Percentiles rank a stretch among this genome's conserved stretches.
Conservation (phyloP, 2,113 vertebrate genomes). For the Mobula hypostoma region DNA sequence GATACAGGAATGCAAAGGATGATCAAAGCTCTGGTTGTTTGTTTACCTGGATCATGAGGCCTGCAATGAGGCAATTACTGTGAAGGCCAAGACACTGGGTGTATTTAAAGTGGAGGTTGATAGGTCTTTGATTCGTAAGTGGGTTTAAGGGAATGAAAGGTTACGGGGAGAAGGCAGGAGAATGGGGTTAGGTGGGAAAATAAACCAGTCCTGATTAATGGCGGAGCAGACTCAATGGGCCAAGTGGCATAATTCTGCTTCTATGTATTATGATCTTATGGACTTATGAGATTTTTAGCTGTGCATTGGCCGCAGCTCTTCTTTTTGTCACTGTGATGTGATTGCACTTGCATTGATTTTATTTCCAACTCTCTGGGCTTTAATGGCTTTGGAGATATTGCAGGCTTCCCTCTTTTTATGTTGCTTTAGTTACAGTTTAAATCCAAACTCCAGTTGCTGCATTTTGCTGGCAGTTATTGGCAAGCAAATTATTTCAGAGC, state of each 20-base stretch:
- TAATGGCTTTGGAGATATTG: neutral
- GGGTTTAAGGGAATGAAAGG: no score
- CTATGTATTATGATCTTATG: no score
- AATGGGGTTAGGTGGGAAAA: no score
- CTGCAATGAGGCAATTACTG: neutral
- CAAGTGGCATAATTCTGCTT: no score
- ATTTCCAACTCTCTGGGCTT: constrained; percentile 9
- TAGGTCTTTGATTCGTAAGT: no score
- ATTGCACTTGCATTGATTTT: neutral
- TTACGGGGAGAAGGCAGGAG: no score
- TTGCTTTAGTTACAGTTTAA: neutral
- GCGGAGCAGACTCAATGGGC: no score
- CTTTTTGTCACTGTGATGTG: neutral
- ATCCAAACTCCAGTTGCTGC: neutral
- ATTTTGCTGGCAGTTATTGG: neutral
- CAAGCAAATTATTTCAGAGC: neutral
- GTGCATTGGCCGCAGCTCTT: neutral
- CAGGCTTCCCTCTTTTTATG: neutral
- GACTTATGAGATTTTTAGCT: neutral
- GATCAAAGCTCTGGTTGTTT: neutral
- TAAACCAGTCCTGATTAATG: no score
- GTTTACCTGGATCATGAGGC: neutral
- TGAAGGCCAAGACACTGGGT: no score
- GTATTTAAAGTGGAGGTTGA: no score
- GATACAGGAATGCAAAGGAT: neutral